Evolutionary conservation across 2,797 vertebrate genomes (phyloP).

Genomic region (Gadopsis bispinosus): DNA sequence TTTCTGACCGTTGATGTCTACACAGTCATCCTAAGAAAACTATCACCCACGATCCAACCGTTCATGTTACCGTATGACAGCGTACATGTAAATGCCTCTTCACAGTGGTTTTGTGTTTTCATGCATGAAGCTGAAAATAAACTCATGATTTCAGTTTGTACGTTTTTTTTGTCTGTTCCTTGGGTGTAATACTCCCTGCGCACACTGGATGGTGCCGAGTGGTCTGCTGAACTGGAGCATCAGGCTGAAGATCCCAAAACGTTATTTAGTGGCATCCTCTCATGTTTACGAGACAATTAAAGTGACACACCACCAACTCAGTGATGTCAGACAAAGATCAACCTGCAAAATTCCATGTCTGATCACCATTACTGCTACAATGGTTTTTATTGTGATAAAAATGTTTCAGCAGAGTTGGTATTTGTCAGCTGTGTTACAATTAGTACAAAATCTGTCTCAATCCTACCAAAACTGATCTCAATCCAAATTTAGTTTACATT

Average conservation of each 20-base stretch:
- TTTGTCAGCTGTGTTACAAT: not conserved
- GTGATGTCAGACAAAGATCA: not conserved
- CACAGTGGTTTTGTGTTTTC: slow-evolving; percentile 44
- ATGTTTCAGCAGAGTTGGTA: not conserved
- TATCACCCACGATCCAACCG: not conserved
- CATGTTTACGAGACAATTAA: not conserved
- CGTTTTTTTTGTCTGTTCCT: not conserved
- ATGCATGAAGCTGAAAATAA: slow-evolving; percentile 74
- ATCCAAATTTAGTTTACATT: too few relatives aligned
- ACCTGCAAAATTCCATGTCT: not conserved
- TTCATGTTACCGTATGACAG: not conserved
- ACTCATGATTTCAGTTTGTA: slow-evolving; percentile 40
- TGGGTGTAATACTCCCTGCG: slow-evolving; percentile 15
- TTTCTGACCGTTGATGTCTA: slow-evolving; percentile 9
- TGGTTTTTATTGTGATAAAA: not conserved
- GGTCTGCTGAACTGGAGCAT: too few relatives aligned
- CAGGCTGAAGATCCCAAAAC: not conserved
- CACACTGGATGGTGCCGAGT: slow-evolving; percentile 49
- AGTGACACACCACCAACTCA: not conserved
- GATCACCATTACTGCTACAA: not conserved
- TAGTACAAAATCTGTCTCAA: not conserved
- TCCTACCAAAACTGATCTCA: not conserved
- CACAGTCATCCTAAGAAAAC: slow-evolving; percentile 13
- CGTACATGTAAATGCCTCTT: slow-evolving; percentile 33
- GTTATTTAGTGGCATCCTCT: not conserved